Conservation (phyloP, 1,140 invertebrate species). For the Coptotermes formosanus region DNA sequence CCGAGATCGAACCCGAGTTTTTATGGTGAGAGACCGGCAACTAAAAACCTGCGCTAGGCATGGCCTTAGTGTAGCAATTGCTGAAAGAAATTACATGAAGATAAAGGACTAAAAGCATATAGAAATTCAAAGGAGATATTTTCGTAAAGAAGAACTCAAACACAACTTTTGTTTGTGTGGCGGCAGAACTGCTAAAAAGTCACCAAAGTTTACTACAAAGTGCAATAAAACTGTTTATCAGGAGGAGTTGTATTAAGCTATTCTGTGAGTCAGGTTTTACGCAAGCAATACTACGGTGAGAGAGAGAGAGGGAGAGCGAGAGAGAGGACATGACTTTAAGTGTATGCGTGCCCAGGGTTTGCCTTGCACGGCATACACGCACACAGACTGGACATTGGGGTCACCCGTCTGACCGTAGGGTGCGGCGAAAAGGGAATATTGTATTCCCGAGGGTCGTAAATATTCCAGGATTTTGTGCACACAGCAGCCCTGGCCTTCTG, state of each 20-base stretch:
- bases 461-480: constrained; percentile 5
- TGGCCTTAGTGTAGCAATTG: no score
- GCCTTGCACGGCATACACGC: neutral
- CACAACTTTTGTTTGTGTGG: no score
- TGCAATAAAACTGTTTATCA: neutral
- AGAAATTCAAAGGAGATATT: no score
- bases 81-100: no score
- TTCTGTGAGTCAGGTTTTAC: neutral
- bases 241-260: neutral
- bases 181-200: no score
- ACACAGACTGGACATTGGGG: neutral
- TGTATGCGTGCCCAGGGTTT: neutral
- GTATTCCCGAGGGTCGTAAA: constrained; percentile 13
- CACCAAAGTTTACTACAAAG: neutral
- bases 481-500: neutral
- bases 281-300: neutral
- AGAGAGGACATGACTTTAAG: neutral
- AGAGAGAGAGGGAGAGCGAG: neutral
- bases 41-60: no score
- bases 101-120: no score
- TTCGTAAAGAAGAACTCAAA: no score
- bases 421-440: neutral
- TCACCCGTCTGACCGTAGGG: neutral
- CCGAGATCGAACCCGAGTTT: no score
- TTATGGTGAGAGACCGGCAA: no score